Evolutionary conservation across 2,797 vertebrate genomes (phyloP), one percentile per base, ranked within the genome.

Genomic region (Falco rusticolus): DNA sequence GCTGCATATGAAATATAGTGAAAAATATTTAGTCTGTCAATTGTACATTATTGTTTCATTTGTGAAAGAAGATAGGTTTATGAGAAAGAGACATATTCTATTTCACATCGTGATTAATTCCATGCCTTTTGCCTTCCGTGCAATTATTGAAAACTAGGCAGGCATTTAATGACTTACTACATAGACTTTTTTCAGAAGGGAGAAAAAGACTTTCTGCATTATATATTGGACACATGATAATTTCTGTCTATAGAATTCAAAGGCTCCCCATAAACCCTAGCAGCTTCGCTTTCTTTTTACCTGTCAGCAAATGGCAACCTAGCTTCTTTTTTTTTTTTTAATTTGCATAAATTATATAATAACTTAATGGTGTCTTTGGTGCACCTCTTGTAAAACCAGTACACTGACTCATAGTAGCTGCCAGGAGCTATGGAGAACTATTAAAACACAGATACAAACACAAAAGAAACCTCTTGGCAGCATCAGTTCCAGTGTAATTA

Each of bases 261-360:
- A 97, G 87, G 72, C 48, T 90, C 53, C 45, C 33, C 59, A 57
- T 95, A 97, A 96, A 94, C 17, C 48, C 19, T 75, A 82, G 50
- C 59, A 93, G 50, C 66, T 95, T 91, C 48, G 16, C 78, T 97
- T 96, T 95, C n/a, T 84, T 96, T 96, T 74, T 93, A 63, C 89
- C 86, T 97, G 79, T 89, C 90, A 96, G 83, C 86, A 96, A 90
- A 69, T 77, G 28, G 60, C 80, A 95, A 80, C 66, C 19, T 83
- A 68, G 76, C 34, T 95, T 97, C 39, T 41, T 95, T 88, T 84
- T 45, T 45, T 43, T 45, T 45, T 18, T 43, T 43, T 43, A 43
- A 75, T 96, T 97, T 54, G 45, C 39, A 51, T 93, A 66, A 93
- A 94, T 95, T 94, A 75, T 57, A 39, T 54, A 93, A 96, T 77